Percentiles rank a stretch among this genome's conserved stretches.
Conservation (phyloP, 2,888 invertebrate genomes). For the Pomacea canaliculata region DNA sequence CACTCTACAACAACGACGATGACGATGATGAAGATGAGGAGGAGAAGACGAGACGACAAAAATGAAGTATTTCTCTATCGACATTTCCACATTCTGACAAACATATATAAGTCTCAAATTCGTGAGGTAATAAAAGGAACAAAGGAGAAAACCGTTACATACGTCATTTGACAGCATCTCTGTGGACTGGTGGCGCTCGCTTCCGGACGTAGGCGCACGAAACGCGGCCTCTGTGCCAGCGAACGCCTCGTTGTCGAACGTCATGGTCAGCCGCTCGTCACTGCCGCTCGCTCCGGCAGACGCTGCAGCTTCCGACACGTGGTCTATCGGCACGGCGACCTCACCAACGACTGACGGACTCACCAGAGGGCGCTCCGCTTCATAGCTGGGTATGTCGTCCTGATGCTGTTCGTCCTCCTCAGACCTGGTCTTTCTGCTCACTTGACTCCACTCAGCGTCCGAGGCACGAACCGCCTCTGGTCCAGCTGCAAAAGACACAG, state of each 20-base stretch:
- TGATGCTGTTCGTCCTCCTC: conserved; percentile 5
- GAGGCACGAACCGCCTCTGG: conserved; percentile 13
- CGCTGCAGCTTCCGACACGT: conserved; percentile 1
- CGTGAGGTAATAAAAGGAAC: no score
- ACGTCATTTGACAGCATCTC: conserved; percentile 33
- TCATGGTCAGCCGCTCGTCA: conserved; percentile 20
- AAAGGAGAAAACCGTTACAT: conserved; percentile 7
- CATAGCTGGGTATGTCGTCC: conserved; percentile 4
- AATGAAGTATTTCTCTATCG: no score
- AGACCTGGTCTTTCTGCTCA: conserved; percentile 13
- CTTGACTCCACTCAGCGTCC: not conserved
- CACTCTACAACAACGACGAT: no score
- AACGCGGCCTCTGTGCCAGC: conserved; percentile 36
- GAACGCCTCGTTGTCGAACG: conserved; percentile 53
- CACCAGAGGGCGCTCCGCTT: conserved; percentile 6
- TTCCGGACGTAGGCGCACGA: conserved; percentile 35
- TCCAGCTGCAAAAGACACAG: conserved; percentile 1
- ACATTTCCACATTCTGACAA: no score
- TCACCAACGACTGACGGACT: not conserved
- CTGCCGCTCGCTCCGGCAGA: not conserved
- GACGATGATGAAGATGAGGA: no score
- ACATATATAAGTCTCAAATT: no score
- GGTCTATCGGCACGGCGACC: not conserved
- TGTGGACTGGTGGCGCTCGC: conserved; percentile 35
- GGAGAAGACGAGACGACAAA: no score